Evolutionary conservation across 1,140 invertebrate species (phyloP).

Genomic region (Acyrthosiphon pisum): DNA sequence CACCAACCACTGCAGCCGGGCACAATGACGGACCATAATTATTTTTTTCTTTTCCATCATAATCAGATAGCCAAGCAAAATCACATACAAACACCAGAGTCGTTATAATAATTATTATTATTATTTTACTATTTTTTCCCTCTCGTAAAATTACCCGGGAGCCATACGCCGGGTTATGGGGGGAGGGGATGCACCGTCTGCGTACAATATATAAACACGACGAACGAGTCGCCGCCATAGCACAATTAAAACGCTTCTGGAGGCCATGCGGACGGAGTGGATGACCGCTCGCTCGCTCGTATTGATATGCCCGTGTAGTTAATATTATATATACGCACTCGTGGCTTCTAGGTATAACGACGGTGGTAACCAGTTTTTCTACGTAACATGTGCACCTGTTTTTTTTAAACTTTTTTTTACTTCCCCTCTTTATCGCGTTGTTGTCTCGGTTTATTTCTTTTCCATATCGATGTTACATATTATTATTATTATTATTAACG

Average conservation of each 20-base stretch:
- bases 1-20: not conserved
- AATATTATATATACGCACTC: constrained; percentile 38
- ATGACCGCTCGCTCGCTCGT: constrained; percentile 47
- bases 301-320: constrained; percentile 46
- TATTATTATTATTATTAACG: constrained; percentile 52
- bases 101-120: constrained; percentile 50
- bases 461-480: constrained; percentile 45
- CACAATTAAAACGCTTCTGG: constrained; percentile 57
- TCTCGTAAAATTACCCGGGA: constrained; percentile 48
- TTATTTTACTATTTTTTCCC: constrained; percentile 36
- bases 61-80: constrained; percentile 43
- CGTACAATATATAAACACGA: constrained; percentile 16
- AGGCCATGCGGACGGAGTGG: constrained; percentile 48
- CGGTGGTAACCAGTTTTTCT: constrained; percentile 51
- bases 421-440: not conserved
- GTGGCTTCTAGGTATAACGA: constrained; percentile 55
- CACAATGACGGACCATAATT: constrained; percentile 46
- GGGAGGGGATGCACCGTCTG: not conserved
- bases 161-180: not conserved
- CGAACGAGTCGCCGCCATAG: constrained; percentile 3
- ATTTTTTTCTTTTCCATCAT: constrained; percentile 47
- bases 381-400: constrained; percentile 51
- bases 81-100: constrained; percentile 51
- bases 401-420: constrained; percentile 32
- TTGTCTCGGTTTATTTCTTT: constrained; percentile 39